Conservation (phyloP, 2,113 vertebrate species). For the Etia nguti region DNA sequence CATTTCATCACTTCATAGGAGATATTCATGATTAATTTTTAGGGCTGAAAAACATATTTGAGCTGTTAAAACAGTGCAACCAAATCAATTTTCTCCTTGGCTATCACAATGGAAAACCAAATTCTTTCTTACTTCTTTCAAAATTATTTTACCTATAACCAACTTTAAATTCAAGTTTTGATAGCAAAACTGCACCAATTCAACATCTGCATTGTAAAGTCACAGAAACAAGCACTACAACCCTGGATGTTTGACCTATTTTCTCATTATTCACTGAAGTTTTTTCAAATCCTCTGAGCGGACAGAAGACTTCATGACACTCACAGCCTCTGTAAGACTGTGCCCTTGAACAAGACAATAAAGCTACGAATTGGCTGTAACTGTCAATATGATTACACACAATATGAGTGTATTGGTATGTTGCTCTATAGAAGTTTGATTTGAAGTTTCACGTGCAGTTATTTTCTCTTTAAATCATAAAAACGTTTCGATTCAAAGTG, state of each 20-base stretch:
- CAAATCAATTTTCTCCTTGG: rapidly evolving
- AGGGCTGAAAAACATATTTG: rapidly evolving
- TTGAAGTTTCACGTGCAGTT: rapidly evolving
- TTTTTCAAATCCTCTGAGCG: background rate
- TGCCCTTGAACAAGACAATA: background rate
- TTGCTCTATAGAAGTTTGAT: background rate
- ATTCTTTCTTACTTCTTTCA: background rate
- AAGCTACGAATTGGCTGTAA: background rate
- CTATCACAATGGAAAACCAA: rapidly evolving
- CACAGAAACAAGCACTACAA: rapidly evolving
- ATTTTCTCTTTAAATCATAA: background rate
- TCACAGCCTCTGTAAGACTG: background rate
- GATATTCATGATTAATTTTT: rapidly evolving
- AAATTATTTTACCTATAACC: rapidly evolving
- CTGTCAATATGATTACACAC: too few relatives aligned
- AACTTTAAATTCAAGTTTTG: background rate
- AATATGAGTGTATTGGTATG: rapidly evolving
- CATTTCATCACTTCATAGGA: background rate
- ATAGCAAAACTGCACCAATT: background rate
- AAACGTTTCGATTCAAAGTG: rapidly evolving
- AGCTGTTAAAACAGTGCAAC: background rate
- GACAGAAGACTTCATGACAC: background rate
- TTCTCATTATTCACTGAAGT: background rate
- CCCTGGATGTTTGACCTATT: background rate
- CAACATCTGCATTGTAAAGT: background rate